phyloP scores from a whole-genome alignment of 2,888 invertebrate genomes.

The Synanthedon myopaeformis region DNA sequence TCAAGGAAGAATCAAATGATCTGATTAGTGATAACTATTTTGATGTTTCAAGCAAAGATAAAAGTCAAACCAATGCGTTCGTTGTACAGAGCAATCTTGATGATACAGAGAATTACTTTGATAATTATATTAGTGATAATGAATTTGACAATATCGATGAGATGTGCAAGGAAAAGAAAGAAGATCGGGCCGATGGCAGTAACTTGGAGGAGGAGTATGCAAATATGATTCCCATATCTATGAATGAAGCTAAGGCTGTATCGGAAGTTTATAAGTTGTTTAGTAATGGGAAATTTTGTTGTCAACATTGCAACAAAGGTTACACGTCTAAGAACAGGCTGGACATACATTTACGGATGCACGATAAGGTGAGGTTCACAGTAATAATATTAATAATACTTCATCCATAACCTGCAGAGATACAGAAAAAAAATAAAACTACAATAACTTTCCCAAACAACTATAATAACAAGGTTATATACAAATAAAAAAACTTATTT shows the following conservation, averaged over 20 bases:
- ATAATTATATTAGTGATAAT: constrained; percentile 8
- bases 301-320: constrained; percentile 35
- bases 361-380: constrained; percentile 38
- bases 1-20: constrained; percentile 11
- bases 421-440: no score
- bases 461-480: no score
- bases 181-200: constrained; percentile 28
- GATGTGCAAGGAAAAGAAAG: constrained; percentile 4
- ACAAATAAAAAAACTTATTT: no score
- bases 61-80: background rate
- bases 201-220: constrained; percentile 50
- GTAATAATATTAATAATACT: background rate
- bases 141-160: constrained; percentile 11
- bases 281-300: constrained; percentile 31
- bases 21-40: background rate
- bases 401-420: no score
- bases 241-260: constrained; percentile 45
- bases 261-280: constrained; percentile 41
- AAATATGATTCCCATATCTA: constrained; percentile 36
- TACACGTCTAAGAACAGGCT: constrained; percentile 33
- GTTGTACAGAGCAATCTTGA: constrained; percentile 10
- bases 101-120: constrained; percentile 16
- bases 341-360: constrained; percentile 43
- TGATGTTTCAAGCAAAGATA: background rate
- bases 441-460: no score